These are phyloP conservation scores for Neocloeon triangulifer DNA, from an alignment of 1,140 invertebrate species.

Conservation along the genomic window DNA sequence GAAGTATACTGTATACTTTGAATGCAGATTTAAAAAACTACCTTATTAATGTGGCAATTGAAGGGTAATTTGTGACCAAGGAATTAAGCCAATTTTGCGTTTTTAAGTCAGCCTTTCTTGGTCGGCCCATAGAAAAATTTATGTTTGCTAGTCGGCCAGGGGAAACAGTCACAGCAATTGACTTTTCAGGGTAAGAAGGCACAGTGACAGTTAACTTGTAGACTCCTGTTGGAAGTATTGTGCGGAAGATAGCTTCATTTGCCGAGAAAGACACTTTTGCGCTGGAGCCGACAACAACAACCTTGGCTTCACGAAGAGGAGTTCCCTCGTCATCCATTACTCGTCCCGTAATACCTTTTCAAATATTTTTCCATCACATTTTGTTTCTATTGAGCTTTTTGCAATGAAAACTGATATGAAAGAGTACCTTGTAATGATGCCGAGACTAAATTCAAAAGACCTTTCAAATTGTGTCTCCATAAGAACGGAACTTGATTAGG, in stretches of 20 bases:
- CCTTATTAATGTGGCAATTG: no score
- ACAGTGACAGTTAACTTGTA: conserved; percentile 5
- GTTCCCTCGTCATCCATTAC: conserved; percentile 34
- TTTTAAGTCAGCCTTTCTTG: no score
- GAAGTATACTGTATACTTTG: no score
- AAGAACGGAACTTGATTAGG: conserved; percentile 4
- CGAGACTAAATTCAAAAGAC: conserved; percentile 5
- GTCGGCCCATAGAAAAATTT: no score
- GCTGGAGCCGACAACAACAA: conserved; percentile 30
- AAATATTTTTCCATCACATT: conserved; percentile 17
- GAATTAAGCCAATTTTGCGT: no score
- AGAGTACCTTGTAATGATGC: conserved; percentile 1
- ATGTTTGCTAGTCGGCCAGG: no score
- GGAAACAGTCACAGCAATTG: no score
- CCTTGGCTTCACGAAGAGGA: conserved; percentile 42
- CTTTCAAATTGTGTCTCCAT: conserved; percentile 7
- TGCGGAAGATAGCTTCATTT: conserved; percentile 10
- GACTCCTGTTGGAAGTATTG: conserved; percentile 9
- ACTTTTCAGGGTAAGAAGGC: no score
- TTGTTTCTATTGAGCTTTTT: conserved; percentile 20
- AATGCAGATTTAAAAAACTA: no score
- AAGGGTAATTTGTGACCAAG: no score
- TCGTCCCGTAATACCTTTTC: conserved; percentile 45
- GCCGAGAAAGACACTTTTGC: conserved; percentile 14
- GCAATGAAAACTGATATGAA: conserved; percentile 4